Evolutionary conservation across 2,888 invertebrate genomes (phyloP), one percentile per base, ranked within the genome.

Genomic region (Amiota mariae): DNA sequence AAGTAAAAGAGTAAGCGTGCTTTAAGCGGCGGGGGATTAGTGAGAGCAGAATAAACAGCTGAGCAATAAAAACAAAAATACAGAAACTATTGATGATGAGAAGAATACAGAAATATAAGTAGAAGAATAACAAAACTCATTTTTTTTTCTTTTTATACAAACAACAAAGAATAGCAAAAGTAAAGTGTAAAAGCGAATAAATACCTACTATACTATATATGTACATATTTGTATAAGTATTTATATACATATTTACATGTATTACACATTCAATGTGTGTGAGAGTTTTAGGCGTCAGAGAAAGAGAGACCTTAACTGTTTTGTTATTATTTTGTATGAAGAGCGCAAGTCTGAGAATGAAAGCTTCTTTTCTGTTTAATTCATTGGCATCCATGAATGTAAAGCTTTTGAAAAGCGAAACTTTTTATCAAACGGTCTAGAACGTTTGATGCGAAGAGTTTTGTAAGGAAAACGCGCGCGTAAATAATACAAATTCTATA

Each of bases 361-460:
- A 63, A 63, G 61, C 61, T 63, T 63, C 18, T 66, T 48, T 48
- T 46, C n/a, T 46, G 49, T 15, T 2, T 18, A 57, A n/a, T 12
- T 57, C 57, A 36, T 11, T 12, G n/a, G 57, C 57, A 57, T 13
- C n/a, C 73, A 63, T 66, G 48, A 66, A 66, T 66, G 48, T n/a
- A n/a, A 67, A 87, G 87, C 85, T 87, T 82, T 85, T 1, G 81
- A 20, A 18, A 36, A 49, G 24, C 57, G 78, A 84, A 87, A 87
- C 77, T 86, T 87, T 88, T 88, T 87, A 88, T 88, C 89, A 88
- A 89, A 89, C 88, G 88, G 89, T 88, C 88, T 88, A 89, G 89
- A 89, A 89, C 89, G 80, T 87, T 89, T 85, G 83, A 78, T 85
- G 87, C 79, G 72, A 70, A 77, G 74, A 77, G 78, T 74, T 79